phyloP scores from a whole-genome alignment of 2,797 vertebrate genomes.

The Sebastiscus albofasciatus region DNA sequence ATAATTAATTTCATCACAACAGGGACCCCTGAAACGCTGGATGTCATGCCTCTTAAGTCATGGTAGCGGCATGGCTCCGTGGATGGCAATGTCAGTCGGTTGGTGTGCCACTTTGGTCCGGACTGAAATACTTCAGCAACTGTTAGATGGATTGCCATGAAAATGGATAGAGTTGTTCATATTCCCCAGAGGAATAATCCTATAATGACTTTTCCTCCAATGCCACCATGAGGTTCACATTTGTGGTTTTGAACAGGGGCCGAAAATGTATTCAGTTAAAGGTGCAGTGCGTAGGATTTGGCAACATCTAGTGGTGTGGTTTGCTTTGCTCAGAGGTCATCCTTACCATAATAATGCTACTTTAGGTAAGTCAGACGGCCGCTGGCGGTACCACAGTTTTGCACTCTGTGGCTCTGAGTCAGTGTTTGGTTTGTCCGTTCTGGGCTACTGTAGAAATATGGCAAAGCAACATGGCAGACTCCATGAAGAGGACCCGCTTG shows the following conservation, averaged over 20 bases:
- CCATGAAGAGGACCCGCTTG: no score
- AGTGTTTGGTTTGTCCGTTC: no score
- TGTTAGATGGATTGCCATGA: background rate
- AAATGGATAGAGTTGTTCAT: no score
- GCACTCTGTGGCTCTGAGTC: no score
- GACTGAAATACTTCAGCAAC: background rate
- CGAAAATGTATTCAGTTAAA: background rate
- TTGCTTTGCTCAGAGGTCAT: no score
- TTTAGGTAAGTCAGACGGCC: no score
- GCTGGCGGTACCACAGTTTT: no score
- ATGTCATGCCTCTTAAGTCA: slow-evolving; percentile 34
- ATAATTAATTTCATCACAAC: slow-evolving; percentile 69
- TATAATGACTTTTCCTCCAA: background rate
- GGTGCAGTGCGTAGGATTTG: no score
- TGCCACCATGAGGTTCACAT: background rate
- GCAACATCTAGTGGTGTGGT: no score
- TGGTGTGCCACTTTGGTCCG: background rate
- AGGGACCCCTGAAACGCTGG: slow-evolving; percentile 36
- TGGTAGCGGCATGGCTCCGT: background rate
- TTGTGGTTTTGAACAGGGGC: background rate
- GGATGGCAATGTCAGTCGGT: background rate
- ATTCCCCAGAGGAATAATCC: background rate
- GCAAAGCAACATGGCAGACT: no score
- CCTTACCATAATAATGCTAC: no score
- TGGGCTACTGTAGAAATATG: no score